Conservation (phyloP, 1,140 invertebrate genomes). For the Panagrolaimus sp. region DNA sequence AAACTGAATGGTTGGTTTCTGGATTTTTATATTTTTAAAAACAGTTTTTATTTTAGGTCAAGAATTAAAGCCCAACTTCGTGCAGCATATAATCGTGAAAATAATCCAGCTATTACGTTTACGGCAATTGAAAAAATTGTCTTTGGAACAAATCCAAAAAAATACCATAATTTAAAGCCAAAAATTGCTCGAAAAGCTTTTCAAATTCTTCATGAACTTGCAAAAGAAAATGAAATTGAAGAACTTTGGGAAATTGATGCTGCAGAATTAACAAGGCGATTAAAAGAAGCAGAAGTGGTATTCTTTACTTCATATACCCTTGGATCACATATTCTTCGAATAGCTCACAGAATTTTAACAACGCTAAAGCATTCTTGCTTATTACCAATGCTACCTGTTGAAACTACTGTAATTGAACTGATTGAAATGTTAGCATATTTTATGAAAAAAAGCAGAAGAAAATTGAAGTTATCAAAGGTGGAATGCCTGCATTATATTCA, state of each 20-base stretch:
- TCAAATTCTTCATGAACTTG: conserved; percentile 3
- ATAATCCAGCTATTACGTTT: neutral
- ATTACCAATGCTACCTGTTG: neutral
- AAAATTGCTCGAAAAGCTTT: neutral
- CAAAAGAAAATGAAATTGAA: neutral
- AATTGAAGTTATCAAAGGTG: neutral
- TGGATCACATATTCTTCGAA: neutral
- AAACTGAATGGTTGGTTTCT: conserved; percentile 5
- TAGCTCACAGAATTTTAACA: neutral
- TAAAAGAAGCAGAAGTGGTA: neutral
- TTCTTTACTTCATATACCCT: neutral
- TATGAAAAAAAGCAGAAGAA: conserved; percentile 6
- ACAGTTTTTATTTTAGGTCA: conserved; percentile 4
- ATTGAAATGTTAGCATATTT: neutral
- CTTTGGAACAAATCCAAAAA: neutral
- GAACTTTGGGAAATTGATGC: neutral
- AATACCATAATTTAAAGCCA: neutral
- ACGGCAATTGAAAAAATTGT: neutral
- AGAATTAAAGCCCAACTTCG: neutral
- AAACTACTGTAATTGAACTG: neutral
- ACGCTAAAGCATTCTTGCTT: neutral
- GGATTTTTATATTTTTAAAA: too few relatives aligned
- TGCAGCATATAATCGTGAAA: conserved; percentile 14
- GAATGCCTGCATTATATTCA: neutral
- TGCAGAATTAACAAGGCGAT: neutral